A percentile compares a stretch with the other conserved stretches of the same genome.
These are phyloP conservation scores for Cydia amplana DNA, from an alignment of 1,140 invertebrate genomes.

Conservation along the genomic window DNA sequence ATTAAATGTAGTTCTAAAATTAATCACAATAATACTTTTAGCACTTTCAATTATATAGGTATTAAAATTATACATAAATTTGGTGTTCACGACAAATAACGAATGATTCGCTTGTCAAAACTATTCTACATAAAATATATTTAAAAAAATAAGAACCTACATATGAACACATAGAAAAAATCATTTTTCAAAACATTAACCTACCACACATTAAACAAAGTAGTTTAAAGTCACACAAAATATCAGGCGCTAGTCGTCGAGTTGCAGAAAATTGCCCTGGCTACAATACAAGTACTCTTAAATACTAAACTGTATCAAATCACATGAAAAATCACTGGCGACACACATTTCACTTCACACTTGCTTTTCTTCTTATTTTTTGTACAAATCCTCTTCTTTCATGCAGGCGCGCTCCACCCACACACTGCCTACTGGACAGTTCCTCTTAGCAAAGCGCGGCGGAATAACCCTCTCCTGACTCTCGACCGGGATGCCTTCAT, in stretches of 20 bases:
- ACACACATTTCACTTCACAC: not conserved
- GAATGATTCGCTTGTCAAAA: no score
- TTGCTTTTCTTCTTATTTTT: not conserved
- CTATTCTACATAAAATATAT: no score
- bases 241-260: no score
- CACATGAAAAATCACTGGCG: no score
- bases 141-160: no score
- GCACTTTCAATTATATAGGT: not conserved
- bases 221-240: no score
- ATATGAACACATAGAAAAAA: no score
- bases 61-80: not conserved
- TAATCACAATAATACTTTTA: slow-evolving; percentile 14
- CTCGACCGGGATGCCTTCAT: not conserved
- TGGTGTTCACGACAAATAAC: not conserved
- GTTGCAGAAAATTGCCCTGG: no score
- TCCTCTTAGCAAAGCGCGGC: not conserved
- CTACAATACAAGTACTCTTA: no score
- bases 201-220: no score
- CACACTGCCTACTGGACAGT: not conserved
- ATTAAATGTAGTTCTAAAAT: slow-evolving; percentile 5
- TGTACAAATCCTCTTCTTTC: not conserved
- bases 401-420: not conserved
- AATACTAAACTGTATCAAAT: no score
- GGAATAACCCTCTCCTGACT: not conserved
- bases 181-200: no score